Evolutionary conservation across 2,113 vertebrate species (phyloP).

Genomic region (Oceanodroma tethys): DNA sequence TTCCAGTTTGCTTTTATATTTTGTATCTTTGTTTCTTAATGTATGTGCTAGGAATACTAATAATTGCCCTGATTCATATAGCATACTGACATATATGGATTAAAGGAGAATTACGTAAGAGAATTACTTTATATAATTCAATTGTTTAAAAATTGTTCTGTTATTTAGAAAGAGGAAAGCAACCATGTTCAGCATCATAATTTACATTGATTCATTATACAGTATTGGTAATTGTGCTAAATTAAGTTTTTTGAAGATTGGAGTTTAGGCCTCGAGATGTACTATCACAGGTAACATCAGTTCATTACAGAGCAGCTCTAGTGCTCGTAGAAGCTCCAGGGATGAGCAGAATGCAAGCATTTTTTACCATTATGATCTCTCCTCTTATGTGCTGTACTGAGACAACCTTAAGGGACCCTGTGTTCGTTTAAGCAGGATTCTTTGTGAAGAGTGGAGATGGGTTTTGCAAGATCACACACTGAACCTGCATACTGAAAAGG

Average conservation of each 20-base stretch:
- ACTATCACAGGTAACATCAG: not conserved
- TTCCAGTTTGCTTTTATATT: not conserved
- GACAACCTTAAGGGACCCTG: not conserved
- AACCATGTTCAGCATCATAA: not conserved
- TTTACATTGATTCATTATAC: not conserved
- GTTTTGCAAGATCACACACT: not conserved
- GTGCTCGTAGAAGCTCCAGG: not conserved
- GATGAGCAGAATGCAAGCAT: not conserved
- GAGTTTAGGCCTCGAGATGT: not conserved
- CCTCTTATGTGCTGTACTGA: not conserved
- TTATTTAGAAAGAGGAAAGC: not conserved
- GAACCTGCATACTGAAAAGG: not conserved
- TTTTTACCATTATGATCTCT: not conserved
- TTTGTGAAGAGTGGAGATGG: not conserved
- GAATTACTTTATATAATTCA: not conserved
- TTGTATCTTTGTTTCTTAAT: not conserved
- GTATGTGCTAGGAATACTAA: not conserved
- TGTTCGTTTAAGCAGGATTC: not conserved
- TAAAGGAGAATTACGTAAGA: not conserved
- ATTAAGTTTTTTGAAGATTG: not conserved
- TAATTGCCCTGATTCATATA: not conserved
- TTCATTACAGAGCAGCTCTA: not conserved
- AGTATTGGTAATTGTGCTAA: not conserved
- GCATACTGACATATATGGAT: not conserved
- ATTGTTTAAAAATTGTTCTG: not conserved